Base-by-base conservation (phyloP, 1,140 invertebrate genomes). In the Neodiprion fabricii region DNA sequence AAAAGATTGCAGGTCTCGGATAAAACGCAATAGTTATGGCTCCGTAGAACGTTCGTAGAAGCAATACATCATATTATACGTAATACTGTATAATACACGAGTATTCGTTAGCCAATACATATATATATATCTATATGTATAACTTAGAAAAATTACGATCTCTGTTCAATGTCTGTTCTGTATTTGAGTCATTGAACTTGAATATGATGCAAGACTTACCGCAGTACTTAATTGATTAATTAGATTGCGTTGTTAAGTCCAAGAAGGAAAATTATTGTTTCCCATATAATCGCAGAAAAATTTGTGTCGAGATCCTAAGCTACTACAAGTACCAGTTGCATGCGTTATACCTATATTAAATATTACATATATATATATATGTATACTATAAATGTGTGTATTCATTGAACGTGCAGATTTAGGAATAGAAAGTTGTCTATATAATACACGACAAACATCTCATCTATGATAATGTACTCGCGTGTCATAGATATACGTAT, bases 41-140 rank as follows among this genome's bases (percentile, higher is more conserved):
- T 61, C 53, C 53, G 17, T 69, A 78, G 78, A 75, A 72, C 53
- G 75, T 83, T 81, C 76, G 75, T 84, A 80, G 78, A 82, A 82
- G 79, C 79, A 83, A 83, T 82, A 81, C 72, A 12, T 14, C 28
- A 40, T 40, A 40, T 40, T 40, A 40, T 40, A 40, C 28, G 28
- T 40, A 40, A 40, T 40, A 40, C 28, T 40, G 5, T 17, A 61
- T 61, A 14, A 61, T 61, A 61, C 53, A 61, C 14, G n/a, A 14
- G n/a, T 61, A 61, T 61, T 14, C 53, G n/a, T 1, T 40, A 40
- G 28, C 28, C 4, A 61, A 9, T 61, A 17, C 11, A 61, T 61
- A 61, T 61, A 14, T 61, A 61, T 61, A 5, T 40, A 40, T 40
- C 1, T 40, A 40, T 40, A 5, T 40, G 28, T 40, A 40, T 40